Percentiles rank a stretch among this genome's conserved stretches.
Conservation (phyloP, 2,113 vertebrate genomes). For the Prinia subflava region DNA sequence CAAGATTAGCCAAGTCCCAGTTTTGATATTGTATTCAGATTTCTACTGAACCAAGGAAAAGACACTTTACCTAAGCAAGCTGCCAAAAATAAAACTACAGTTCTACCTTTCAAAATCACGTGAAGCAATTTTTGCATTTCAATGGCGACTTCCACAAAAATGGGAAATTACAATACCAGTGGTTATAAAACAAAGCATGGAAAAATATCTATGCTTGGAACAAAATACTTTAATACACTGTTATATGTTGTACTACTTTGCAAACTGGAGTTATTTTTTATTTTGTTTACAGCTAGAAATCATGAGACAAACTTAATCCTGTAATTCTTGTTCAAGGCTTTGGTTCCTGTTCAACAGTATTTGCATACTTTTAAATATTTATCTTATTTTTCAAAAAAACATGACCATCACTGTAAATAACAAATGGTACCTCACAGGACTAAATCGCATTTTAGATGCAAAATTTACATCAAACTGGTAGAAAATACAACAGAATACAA, state of each 20-base stretch:
- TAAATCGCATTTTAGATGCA: neutral
- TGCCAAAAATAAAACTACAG: neutral
- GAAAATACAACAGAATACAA: slow-evolving; percentile 9
- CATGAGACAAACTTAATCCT: neutral
- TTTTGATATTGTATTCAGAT: neutral
- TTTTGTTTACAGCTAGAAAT: neutral
- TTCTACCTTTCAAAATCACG: neutral
- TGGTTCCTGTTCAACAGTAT: neutral
- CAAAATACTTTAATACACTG: neutral
- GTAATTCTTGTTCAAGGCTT: neutral
- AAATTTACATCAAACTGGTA: neutral
- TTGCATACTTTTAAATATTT: neutral
- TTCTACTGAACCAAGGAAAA: neutral
- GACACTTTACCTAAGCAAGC: neutral
- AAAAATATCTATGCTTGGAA: neutral
- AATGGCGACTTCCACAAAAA: neutral
- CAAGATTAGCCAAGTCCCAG: neutral
- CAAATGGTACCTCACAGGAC: neutral
- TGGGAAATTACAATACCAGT: neutral
- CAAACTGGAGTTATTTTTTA: neutral
- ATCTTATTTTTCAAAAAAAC: neutral
- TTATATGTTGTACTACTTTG: neutral
- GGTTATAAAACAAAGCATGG: neutral
- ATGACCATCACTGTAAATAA: neutral
- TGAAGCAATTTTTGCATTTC: neutral